Evolutionary conservation across 1,140 invertebrate genomes (phyloP).

Genomic region (Aphidius gifuensis): DNA sequence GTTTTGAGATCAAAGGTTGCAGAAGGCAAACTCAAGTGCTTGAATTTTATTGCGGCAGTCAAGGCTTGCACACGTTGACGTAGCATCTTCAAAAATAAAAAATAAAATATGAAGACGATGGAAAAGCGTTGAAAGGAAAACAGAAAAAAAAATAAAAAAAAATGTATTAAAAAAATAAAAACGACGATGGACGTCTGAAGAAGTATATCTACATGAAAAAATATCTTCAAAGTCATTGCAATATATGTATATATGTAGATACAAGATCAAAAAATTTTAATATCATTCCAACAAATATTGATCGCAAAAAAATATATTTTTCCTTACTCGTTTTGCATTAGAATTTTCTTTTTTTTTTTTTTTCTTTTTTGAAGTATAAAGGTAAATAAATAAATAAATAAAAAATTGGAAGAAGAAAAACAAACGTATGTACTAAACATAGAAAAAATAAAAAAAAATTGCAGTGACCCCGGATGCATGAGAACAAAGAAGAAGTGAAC

Average conservation of each 20-base stretch:
- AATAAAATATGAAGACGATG: not conserved
- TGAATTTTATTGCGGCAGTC: not conserved
- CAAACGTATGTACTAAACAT: not conserved
- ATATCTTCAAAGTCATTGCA: conserved; percentile 18
- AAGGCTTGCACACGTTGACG: not conserved
- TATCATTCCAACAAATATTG: conserved; percentile 13
- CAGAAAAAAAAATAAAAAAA: conserved; percentile 8
- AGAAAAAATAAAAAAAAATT: conserved; percentile 14
- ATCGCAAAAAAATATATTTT: not conserved
- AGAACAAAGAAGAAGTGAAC: conserved; percentile 10
- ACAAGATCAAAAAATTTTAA: conserved; percentile 18
- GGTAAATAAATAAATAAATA: not conserved
- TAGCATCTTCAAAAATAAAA: not conserved
- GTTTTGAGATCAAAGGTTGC: conserved; percentile 48
- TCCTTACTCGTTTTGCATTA: not conserved
- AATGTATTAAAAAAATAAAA: not conserved
- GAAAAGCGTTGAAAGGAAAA: not conserved
- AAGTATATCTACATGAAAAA: not conserved
- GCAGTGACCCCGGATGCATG: conserved; percentile 14
- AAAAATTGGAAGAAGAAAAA: not conserved
- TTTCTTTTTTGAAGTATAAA: conserved; percentile 5
- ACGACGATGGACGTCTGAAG: not conserved
- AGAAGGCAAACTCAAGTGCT: conserved; percentile 7
- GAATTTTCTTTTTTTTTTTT: not conserved
- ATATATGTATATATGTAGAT: not conserved